Evolutionary conservation across 1,140 invertebrate species (phyloP).

Genomic region (Zaprionus taronus): DNA sequence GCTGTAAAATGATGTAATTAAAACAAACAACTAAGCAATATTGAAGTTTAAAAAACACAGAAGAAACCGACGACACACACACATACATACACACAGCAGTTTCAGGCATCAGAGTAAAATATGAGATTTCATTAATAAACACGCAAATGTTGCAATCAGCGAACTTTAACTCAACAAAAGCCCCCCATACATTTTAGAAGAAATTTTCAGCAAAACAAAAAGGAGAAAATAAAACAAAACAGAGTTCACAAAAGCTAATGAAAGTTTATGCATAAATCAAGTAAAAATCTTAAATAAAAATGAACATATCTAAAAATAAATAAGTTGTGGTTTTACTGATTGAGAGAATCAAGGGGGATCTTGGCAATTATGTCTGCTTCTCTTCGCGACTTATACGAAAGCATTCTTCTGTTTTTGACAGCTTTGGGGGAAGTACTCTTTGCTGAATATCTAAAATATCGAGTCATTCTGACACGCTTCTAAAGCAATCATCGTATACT

Average conservation of each 20-base stretch:
- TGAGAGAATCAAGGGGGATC: neutral
- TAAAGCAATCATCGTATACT: neutral
- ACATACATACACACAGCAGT: slow-evolving; percentile 40
- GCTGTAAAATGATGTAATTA: slow-evolving; percentile 80
- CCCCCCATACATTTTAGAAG: slow-evolving; percentile 73
- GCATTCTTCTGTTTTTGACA: no score
- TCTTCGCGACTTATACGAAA: no score
- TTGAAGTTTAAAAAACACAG: slow-evolving; percentile 70
- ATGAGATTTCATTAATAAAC: slow-evolving; percentile 55
- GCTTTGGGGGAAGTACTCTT: neutral
- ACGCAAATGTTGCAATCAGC: slow-evolving; percentile 36
- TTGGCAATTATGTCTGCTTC: neutral
- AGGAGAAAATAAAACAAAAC: slow-evolving; percentile 22
- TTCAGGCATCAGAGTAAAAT: slow-evolving; percentile 52
- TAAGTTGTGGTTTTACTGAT: neutral
- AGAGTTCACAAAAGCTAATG: slow-evolving; percentile 54
- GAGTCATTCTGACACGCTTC: no score
- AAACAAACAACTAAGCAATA: slow-evolving; percentile 75
- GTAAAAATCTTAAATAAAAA: slow-evolving; percentile 81
- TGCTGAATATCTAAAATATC: no score
- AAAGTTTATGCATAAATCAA: slow-evolving; percentile 78
- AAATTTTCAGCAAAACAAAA: slow-evolving; percentile 57
- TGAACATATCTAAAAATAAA: slow-evolving; percentile 81
- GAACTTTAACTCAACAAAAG: slow-evolving; percentile 64
- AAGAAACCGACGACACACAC: slow-evolving; percentile 50